Conservation (phyloP, 1,140 invertebrate genomes). For the Helicoverpa armigera region DNA sequence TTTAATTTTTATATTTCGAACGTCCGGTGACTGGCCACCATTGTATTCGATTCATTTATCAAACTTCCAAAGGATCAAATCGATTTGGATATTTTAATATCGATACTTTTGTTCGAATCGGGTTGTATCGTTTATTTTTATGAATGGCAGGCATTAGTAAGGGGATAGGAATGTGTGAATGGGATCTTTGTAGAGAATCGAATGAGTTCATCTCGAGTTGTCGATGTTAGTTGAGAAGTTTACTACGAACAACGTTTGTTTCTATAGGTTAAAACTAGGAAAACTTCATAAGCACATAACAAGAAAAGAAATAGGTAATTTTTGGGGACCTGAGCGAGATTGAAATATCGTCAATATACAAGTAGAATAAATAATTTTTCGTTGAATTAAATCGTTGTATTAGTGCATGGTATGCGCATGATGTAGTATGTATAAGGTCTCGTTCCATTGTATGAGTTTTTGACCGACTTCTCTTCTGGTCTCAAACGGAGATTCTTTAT, state of each 20-base stretch:
- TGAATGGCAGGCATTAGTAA: slow-evolving; percentile 40
- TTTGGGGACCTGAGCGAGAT: too few species aligned
- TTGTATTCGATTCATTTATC: slow-evolving; percentile 79
- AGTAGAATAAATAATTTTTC: too few species aligned
- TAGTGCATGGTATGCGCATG: too few species aligned
- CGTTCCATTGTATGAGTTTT: too few species aligned
- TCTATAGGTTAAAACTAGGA: neutral
- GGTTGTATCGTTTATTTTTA: slow-evolving; percentile 48
- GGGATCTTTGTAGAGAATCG: neutral
- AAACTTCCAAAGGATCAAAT: slow-evolving; percentile 73
- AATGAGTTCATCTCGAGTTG: slow-evolving; percentile 11
- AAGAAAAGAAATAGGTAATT: too few species aligned
- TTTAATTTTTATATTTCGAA: slow-evolving; percentile 63
- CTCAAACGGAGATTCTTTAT: too few species aligned
- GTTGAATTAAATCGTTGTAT: too few species aligned
- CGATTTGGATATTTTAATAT: slow-evolving; percentile 77
- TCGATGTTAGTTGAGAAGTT: neutral
- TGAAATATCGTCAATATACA: too few species aligned
- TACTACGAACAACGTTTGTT: too few species aligned
- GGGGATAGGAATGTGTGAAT: slow-evolving; percentile 46
- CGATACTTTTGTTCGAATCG: slow-evolving; percentile 71
- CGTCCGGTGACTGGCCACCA: slow-evolving; percentile 71
- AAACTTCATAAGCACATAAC: too few species aligned
- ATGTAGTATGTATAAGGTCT: too few species aligned
- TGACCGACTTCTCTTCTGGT: too few species aligned